phyloP scores from a whole-genome alignment of 2,113 vertebrate genomes.

The Oreochromis aureus region DNA sequence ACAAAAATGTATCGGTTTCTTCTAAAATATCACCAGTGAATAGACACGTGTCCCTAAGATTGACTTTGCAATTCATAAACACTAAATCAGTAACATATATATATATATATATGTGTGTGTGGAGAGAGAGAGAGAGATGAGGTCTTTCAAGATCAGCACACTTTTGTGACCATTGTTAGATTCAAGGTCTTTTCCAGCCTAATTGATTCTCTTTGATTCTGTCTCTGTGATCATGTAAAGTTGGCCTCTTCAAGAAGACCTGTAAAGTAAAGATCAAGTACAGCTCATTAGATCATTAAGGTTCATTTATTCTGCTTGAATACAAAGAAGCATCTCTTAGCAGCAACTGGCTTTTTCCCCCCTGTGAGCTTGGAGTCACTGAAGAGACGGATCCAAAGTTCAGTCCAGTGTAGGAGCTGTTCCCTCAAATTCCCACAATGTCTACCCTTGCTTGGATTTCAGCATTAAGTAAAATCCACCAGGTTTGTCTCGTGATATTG shows the following conservation, averaged over 20 bases:
- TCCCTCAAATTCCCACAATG: background rate
- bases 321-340: background rate
- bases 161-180: background rate
- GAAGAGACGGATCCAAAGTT: background rate
- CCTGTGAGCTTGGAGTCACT: conserved; percentile 12
- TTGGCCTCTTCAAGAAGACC: conserved; percentile 52
- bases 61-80: background rate
- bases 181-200: background rate
- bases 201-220: background rate
- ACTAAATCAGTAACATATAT: too few species aligned
- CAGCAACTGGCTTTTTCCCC: background rate
- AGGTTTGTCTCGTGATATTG: conserved; percentile 37
- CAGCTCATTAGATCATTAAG: conserved; percentile 18
- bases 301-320: background rate
- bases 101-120: too few species aligned
- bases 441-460: conserved; percentile 54
- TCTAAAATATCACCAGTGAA: background rate
- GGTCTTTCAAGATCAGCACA: background rate
- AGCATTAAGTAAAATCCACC: conserved; percentile 54
- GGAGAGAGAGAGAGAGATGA: too few species aligned
- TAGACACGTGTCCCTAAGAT: background rate
- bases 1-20: background rate
- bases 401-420: conserved; percentile 36
- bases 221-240: conserved; percentile 17
- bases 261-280: conserved; percentile 21